Base-by-base conservation (phyloP, 2,113 vertebrate genomes). In the Paradoxurus hermaphroditus region DNA sequence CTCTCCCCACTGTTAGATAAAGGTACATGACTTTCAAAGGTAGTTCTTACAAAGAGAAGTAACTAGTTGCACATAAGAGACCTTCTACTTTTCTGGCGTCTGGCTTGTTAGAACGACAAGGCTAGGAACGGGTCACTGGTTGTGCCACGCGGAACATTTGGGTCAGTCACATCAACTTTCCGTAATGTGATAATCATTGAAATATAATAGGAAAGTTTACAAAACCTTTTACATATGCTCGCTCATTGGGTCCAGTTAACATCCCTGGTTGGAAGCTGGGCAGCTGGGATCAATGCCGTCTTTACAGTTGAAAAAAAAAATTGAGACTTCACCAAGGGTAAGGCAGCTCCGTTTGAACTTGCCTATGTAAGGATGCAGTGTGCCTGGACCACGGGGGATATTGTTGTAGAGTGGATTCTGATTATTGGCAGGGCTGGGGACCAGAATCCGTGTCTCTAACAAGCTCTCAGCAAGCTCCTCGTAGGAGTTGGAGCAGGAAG, bases 331-430 rank as follows among this genome's bases (percentile, higher is more conserved):
- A 18, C 7, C 13, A 39, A 39, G 56, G 14, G 5, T 2, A 9
- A 49, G 18, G 39, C 44, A 25, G 36, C 18, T 11, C 2, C 12
- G 4, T 3, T 34, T 19, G 34, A 65, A 19, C 4, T 23, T 14
- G 67, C 68, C 14, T 4, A 0, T 4, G 34, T n/a, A 8, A 23
- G 10, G 9, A 18, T 44, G 21, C 27, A 6, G 3, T 13, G 2
- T 0, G 8, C 5, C 25, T 7, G 4, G 4, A 16, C 19, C 34
- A 21, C 11, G 0, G 2, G 25, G 49, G 29, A 12, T 1, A 11
- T 4, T 21, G 10, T 51, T 25, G 1, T 7, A 4, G n/a, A 16
- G 65, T 2, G 27, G 59, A 6, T 14, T 82, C 59, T 75, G 65
- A 23, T 6, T 53, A 23, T 44, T 9, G 1, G 16, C 34, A 15